phyloP scores from a whole-genome alignment of 2,888 invertebrate genomes.

The Euplexia lucipara region DNA sequence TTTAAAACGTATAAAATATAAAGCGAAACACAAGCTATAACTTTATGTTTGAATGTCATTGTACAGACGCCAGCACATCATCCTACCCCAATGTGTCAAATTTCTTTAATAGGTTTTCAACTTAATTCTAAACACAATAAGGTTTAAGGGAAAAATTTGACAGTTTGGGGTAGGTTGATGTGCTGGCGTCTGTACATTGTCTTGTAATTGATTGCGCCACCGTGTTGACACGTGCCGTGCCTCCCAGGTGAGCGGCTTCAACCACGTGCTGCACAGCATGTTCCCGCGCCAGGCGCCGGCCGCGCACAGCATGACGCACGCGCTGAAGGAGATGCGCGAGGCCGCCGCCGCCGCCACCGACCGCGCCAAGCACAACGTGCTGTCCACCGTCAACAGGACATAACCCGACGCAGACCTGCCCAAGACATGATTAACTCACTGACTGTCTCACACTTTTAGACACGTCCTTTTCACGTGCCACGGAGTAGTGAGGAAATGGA shows the following conservation, averaged over 20 bases:
- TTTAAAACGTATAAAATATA: no score
- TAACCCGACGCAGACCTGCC: constrained; percentile 72
- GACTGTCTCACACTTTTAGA: not conserved
- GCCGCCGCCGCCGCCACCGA: constrained; percentile 96
- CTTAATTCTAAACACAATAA: no score
- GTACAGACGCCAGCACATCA: no score
- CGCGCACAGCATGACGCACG: constrained; percentile 69
- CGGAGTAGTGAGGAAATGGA: constrained; percentile 34
- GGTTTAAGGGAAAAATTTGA: no score
- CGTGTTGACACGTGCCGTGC: not conserved
- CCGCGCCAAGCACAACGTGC: constrained; percentile 93
- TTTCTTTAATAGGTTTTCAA: no score
- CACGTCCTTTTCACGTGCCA: not conserved
- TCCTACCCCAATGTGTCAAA: no score
- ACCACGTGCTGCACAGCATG: constrained; percentile 94
- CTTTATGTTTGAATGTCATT: no score
- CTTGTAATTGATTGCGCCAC: not conserved
- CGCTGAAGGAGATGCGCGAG: constrained; percentile 92
- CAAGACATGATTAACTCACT: constrained; percentile 31
- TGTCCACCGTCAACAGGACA: constrained; percentile 86
- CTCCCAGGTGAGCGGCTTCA: constrained; percentile 94
- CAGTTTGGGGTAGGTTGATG: no score
- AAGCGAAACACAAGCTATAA: no score
- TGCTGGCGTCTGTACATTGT: no score
- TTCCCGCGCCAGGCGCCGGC: constrained; percentile 88